A percentile compares a stretch with the other conserved stretches of the same genome.
Conservation (phyloP, 2,888 invertebrate genomes). For the Abscondita cerata region DNA sequence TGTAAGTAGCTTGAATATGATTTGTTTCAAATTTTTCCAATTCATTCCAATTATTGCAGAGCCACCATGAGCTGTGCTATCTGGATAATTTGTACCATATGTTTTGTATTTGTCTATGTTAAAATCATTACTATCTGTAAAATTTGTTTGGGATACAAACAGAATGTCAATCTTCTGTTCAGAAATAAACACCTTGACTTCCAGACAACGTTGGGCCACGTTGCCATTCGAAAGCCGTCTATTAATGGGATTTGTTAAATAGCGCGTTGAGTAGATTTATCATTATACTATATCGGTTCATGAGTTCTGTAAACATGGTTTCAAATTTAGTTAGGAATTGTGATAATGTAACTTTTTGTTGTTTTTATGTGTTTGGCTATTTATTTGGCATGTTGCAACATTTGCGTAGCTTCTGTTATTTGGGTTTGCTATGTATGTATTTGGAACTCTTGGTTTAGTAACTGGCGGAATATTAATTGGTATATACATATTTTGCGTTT, state of each 20-base stretch:
- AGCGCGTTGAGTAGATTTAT: background rate
- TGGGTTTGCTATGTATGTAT: too few species aligned
- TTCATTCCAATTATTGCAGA: background rate
- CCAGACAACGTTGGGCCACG: too few species aligned
- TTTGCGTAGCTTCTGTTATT: too few species aligned
- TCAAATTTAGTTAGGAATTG: slow-evolving; percentile 4
- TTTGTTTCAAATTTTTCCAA: background rate
- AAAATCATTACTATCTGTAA: too few species aligned
- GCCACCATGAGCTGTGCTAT: background rate
- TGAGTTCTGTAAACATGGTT: slow-evolving; percentile 3
- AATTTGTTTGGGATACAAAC: background rate
- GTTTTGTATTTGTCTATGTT: background rate
- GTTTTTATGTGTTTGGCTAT: background rate
- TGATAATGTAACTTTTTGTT: slow-evolving; percentile 1
- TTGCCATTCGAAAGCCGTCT: too few species aligned
- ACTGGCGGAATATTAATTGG: background rate
- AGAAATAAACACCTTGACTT: background rate
- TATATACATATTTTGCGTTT: background rate
- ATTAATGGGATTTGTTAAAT: too few species aligned
- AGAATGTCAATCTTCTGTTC: background rate
- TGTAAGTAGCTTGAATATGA: too few species aligned
- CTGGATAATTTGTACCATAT: background rate
- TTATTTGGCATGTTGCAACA: too few species aligned
- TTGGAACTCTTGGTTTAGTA: background rate
- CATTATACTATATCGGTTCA: background rate